phyloP scores from a whole-genome alignment of 2,797 vertebrate genomes.

The Staurois parvus region DNA sequence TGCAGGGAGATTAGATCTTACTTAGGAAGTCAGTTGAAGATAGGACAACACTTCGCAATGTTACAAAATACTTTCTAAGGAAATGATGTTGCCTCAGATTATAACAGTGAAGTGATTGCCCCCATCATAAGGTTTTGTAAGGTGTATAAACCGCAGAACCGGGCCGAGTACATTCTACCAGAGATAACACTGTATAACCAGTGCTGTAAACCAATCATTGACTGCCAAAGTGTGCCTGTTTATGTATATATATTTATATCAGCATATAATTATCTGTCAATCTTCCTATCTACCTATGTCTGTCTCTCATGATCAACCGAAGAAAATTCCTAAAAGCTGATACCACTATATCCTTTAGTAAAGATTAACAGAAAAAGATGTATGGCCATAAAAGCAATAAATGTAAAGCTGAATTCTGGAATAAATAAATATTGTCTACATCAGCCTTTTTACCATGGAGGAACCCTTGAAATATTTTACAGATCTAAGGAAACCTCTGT shows the following conservation, averaged over 20 bases:
- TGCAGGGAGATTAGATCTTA: conserved; percentile 25
- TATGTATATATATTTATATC: background rate
- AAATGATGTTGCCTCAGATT: conserved; percentile 36
- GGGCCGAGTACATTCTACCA: background rate
- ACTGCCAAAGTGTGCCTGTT: background rate
- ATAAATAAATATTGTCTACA: no score
- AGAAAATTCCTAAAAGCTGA: no score
- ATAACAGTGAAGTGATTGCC: conserved; percentile 26
- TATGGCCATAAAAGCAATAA: no score
- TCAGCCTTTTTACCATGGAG: no score
- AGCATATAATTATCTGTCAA: background rate
- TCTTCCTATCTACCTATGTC: background rate
- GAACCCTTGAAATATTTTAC: no score
- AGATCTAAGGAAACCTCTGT: no score
- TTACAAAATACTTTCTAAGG: conserved; percentile 30
- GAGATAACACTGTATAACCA: background rate
- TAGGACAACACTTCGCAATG: background rate
- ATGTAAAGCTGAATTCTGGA: no score
- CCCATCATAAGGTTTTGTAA: conserved; percentile 35
- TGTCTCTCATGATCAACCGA: no score
- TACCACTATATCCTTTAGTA: no score
- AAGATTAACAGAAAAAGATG: no score
- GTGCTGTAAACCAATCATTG: background rate
- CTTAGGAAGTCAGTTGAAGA: conserved; percentile 31
- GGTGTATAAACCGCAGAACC: background rate